Conservation (phyloP, 2,113 vertebrate species). For the Maccullochella peelii region DNA sequence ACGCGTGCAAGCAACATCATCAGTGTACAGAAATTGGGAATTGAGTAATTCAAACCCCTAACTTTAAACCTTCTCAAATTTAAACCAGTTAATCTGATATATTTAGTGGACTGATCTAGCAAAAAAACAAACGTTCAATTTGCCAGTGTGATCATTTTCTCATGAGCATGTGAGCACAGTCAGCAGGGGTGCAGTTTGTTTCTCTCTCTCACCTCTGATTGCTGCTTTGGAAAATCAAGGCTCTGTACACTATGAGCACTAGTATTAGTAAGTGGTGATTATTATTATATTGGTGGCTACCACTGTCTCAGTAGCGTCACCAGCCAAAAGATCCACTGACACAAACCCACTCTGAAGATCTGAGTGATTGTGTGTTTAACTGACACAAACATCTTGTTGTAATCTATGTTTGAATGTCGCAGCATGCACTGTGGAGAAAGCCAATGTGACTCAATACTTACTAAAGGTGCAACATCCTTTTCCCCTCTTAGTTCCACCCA, state of each 20-base stretch:
- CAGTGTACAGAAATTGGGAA: background rate
- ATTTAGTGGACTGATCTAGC: background rate
- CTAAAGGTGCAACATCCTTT: too few relatives aligned
- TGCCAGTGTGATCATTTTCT: background rate
- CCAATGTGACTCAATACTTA: too few relatives aligned
- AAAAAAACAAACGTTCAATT: background rate
- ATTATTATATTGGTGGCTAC: background rate
- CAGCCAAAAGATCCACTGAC: too few relatives aligned
- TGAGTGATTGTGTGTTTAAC: background rate
- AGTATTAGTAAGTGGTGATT: background rate
- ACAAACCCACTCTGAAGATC: background rate
- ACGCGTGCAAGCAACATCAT: background rate
- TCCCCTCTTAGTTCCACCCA: too few relatives aligned
- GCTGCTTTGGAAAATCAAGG: background rate
- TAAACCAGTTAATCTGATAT: background rate
- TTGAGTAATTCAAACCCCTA: background rate
- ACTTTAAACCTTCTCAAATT: background rate
- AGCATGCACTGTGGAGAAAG: too few relatives aligned
- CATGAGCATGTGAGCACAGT: background rate
- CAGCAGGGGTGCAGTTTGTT: background rate
- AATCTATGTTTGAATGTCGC: background rate
- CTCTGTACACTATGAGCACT: background rate
- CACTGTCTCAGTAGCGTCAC: background rate
- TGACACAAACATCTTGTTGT: background rate
- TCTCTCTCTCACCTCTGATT: slow-evolving; percentile 1